These are phyloP conservation scores for Zosterops lateralis DNA, from an alignment of 2,113 vertebrate genomes.

Conservation along the genomic window DNA sequence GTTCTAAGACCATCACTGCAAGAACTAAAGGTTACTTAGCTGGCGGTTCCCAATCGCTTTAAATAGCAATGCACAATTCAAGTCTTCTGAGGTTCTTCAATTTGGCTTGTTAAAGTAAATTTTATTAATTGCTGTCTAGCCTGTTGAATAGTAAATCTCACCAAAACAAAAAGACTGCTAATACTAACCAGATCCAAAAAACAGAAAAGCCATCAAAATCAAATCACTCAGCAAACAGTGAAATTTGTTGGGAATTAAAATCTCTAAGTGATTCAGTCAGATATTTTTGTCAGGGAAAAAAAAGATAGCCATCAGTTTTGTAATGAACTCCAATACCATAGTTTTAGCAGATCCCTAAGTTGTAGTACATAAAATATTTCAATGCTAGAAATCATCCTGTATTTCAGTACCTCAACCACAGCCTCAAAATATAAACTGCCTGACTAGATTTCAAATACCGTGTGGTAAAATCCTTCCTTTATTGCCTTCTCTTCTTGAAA, in stretches of 20 bases:
- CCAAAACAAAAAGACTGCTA: not conserved
- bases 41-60: not conserved
- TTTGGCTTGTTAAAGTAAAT: not conserved
- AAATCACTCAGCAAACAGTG: not conserved
- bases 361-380: not conserved
- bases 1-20: not conserved
- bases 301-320: not conserved
- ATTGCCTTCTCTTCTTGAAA: not conserved
- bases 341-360: not conserved
- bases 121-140: not conserved
- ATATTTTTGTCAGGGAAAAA: not conserved
- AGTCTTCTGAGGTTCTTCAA: not conserved
- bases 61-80: fast-evolving
- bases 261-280: not conserved
- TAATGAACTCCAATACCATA: not conserved
- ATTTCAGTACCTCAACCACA: not conserved
- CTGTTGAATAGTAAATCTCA: not conserved
- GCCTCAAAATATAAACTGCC: not conserved
- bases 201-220: not conserved
- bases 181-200: not conserved
- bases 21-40: not conserved
- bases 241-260: not conserved
- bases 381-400: not conserved
- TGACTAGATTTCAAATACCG: not conserved
- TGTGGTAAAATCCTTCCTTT: not conserved